phyloP scores from a whole-genome alignment of 2,888 invertebrate genomes.

The Stramonita haemastoma region DNA sequence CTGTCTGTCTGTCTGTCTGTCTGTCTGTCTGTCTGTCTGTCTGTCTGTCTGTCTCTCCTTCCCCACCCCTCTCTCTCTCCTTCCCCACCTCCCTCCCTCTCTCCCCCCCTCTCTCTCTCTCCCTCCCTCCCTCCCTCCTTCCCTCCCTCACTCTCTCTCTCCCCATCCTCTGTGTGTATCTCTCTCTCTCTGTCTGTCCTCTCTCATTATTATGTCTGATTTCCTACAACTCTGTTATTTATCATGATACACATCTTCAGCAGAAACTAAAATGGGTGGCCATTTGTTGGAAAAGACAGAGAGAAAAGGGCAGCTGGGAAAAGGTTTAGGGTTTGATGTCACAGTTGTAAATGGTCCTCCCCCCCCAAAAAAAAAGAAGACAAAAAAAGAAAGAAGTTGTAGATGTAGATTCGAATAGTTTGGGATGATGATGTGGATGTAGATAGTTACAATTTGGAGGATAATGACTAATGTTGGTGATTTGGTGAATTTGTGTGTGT shows the following conservation, averaged over 20 bases:
- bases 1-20: too few species aligned
- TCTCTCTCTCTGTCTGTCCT: conserved; percentile 5
- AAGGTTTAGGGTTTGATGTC: too few species aligned
- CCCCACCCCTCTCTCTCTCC: background rate
- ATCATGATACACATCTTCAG: background rate
- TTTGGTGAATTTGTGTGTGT: too few species aligned
- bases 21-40: background rate
- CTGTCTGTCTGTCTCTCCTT: background rate
- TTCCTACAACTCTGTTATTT: background rate
- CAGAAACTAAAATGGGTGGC: background rate
- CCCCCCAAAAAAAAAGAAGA: too few species aligned
- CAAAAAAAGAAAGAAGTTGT: too few species aligned
- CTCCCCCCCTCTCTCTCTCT: background rate
- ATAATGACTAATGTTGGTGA: too few species aligned
- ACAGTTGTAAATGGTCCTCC: too few species aligned
- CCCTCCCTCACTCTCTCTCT: conserved; percentile 2
- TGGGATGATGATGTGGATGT: too few species aligned
- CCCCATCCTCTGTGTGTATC: background rate
- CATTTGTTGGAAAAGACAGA: too few species aligned
- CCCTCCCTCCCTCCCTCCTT: background rate
- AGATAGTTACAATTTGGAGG: too few species aligned
- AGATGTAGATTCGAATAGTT: too few species aligned
- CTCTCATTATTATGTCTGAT: background rate
- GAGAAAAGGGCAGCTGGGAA: too few species aligned
- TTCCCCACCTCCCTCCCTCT: background rate